These are phyloP conservation scores for Loris lydekkerianus DNA, from an alignment of 2,797 vertebrate genomes.

Conservation along the genomic window DNA sequence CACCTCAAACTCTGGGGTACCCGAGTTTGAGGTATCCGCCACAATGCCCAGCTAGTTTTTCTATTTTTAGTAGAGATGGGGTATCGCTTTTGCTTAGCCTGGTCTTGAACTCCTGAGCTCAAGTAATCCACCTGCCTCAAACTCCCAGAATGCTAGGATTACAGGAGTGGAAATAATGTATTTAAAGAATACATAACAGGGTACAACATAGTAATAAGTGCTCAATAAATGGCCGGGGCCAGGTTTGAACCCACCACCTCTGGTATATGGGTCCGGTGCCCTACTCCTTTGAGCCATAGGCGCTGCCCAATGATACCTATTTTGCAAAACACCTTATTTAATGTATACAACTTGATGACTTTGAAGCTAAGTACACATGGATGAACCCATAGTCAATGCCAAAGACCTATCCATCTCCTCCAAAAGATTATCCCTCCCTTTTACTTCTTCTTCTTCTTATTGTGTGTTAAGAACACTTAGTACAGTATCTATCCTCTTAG, in stretches of 20 bases:
- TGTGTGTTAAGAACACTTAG: neutral
- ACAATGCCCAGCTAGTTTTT: too few species aligned
- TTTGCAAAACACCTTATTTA: constrained; percentile 1
- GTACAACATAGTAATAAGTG: neutral
- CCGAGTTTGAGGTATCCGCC: too few species aligned
- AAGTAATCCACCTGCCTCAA: too few species aligned
- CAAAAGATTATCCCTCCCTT: neutral
- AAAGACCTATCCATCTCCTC: neutral
- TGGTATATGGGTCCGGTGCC: too few species aligned
- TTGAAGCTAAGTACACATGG: neutral
- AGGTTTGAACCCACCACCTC: too few species aligned
- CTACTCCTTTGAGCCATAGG: too few species aligned
- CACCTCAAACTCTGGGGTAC: too few species aligned
- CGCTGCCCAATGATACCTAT: neutral
- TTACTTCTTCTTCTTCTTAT: neutral
- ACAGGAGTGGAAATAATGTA: neutral
- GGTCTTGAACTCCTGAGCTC: too few species aligned
- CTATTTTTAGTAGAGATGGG: too few species aligned
- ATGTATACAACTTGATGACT: neutral
- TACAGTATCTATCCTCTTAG: neutral
- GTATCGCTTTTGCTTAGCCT: too few species aligned
- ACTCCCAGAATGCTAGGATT: too few species aligned
- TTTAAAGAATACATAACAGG: neutral
- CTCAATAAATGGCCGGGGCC: neutral
- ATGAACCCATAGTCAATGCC: neutral